phyloP scores from a whole-genome alignment of 2,113 vertebrate genomes.

The Actinemys pallida region DNA sequence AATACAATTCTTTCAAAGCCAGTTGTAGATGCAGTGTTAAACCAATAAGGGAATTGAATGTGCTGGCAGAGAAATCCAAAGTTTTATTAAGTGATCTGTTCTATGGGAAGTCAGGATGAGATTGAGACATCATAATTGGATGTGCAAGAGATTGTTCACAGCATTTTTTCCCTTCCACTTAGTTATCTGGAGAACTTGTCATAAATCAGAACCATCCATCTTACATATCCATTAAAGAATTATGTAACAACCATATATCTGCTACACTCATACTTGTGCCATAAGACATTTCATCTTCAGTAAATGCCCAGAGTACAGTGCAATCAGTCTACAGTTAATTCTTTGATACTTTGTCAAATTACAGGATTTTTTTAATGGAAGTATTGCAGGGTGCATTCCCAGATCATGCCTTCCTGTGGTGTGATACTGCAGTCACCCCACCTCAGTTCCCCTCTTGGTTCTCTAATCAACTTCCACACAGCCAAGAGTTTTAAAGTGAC shows the following conservation, averaged over 20 bases:
- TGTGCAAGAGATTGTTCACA: background rate
- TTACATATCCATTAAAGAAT: background rate
- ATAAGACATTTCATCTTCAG: background rate
- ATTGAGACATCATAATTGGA: background rate
- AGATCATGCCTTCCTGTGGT: background rate
- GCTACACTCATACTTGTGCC: background rate
- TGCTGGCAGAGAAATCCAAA: background rate
- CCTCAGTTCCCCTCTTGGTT: background rate
- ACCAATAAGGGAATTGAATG: background rate
- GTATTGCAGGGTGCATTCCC: background rate
- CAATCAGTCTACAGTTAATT: background rate
- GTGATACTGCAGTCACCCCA: background rate
- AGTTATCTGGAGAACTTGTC: background rate
- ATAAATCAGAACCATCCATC: background rate
- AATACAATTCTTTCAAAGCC: background rate
- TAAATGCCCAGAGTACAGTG: background rate
- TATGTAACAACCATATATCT: background rate
- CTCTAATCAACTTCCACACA: background rate
- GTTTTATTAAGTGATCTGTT: conserved; percentile 44
- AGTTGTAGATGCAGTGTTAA: background rate
- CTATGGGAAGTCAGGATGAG: conserved; percentile 24
- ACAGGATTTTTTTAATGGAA: background rate
- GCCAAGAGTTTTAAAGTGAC: background rate
- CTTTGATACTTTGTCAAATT: background rate
- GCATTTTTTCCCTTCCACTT: background rate